Conservation (phyloP, 2,888 invertebrate species). For the Azorinus chamasolen region DNA sequence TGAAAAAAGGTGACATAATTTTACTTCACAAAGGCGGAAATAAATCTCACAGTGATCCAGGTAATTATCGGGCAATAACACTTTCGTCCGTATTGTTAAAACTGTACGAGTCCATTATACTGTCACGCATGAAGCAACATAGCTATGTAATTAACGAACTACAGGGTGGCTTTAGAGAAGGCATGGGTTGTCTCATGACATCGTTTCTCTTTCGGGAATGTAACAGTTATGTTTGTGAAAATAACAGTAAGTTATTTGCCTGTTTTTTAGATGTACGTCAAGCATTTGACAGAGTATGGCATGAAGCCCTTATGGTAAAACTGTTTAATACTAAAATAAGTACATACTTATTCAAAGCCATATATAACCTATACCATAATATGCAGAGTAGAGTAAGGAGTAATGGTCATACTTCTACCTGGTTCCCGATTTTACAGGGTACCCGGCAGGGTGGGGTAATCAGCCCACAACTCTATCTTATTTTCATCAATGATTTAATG, state of each 20-base stretch:
- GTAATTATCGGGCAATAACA: neutral
- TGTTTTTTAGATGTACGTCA: conserved; percentile 10
- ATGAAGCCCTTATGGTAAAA: neutral
- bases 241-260: neutral
- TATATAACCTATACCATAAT: neutral
- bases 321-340: conserved; percentile 1
- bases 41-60: neutral
- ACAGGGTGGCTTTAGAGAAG: conserved; percentile 5
- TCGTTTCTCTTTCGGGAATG: conserved; percentile 2
- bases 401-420: neutral
- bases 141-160: neutral
- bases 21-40: neutral
- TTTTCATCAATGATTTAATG: conserved; percentile 9
- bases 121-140: no score
- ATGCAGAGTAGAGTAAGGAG: neutral
- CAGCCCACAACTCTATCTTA: neutral
- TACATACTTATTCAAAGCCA: neutral
- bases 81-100: conserved; percentile 1
- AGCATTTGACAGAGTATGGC: conserved; percentile 1
- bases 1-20: neutral
- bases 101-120: no score
- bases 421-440: conserved; percentile 6
- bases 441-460: neutral
- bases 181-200: neutral
- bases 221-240: neutral